These are phyloP conservation scores for Helicolenus hilgendorfi DNA, from an alignment of 2,797 vertebrate genomes.

Conservation along the genomic window DNA sequence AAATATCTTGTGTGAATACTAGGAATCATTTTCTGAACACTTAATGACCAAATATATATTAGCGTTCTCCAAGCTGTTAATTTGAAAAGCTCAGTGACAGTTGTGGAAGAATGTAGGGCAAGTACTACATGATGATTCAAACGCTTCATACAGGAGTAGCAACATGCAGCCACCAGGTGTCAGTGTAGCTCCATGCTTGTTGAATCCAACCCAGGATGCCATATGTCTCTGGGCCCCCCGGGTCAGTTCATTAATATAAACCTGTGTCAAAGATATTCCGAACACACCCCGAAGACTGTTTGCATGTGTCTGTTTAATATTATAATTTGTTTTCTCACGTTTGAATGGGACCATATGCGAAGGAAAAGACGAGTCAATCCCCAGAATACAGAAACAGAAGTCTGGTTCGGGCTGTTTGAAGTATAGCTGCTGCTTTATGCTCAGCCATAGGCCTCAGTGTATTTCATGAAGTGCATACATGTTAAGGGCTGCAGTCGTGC, in stretches of 20 bases:
- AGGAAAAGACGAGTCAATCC: background rate
- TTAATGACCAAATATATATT: background rate
- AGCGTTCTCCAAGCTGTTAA: background rate
- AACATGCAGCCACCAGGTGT: conserved; percentile 63
- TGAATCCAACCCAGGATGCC: background rate
- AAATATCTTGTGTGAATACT: background rate
- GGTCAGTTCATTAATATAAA: conserved; percentile 47
- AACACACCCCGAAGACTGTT: conserved; percentile 13
- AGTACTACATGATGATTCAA: background rate
- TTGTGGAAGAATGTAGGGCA: background rate
- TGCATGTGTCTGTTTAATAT: conserved; percentile 12
- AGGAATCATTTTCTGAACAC: background rate
- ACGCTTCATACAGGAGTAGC: background rate
- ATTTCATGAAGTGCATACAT: background rate
- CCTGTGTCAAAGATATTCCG: conserved; percentile 18
- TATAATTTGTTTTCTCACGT: background rate
- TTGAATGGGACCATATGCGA: background rate
- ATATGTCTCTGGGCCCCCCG: conserved; percentile 11
- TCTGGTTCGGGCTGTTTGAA: background rate
- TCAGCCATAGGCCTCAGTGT: background rate
- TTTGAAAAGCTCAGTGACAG: background rate
- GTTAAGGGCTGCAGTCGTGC: background rate
- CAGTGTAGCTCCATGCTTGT: conserved; percentile 38
- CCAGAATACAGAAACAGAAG: background rate
- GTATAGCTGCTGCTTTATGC: background rate